These are phyloP conservation scores for Syrista parreyssii DNA, from an alignment of 2,888 invertebrate species.

Conservation along the genomic window DNA sequence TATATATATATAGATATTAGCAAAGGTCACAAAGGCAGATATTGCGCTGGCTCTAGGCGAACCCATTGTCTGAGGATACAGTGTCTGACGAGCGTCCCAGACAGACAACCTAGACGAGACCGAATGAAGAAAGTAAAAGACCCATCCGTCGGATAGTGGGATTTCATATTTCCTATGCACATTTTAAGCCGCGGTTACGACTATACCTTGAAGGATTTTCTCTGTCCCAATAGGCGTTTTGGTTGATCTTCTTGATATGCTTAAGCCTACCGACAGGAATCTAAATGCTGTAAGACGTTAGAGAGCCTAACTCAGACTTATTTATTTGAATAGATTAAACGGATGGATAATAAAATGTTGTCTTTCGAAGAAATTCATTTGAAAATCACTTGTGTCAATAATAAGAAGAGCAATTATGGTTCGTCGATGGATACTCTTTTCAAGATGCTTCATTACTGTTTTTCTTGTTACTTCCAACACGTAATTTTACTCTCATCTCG, in stretches of 20 bases:
- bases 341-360: background rate
- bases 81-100: conserved; percentile 15
- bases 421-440: background rate
- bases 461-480: background rate
- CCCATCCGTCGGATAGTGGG: background rate
- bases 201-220: background rate
- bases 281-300: background rate
- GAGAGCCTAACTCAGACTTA: background rate
- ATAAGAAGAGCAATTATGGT: background rate
- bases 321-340: background rate
- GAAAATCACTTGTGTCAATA: background rate
- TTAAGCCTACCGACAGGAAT: background rate
- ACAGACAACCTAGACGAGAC: conserved; percentile 12
- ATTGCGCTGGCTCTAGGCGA: conserved; percentile 13
- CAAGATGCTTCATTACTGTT: background rate
- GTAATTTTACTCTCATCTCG: background rate
- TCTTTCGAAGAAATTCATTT: background rate
- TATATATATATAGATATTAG: background rate
- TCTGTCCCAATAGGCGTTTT: background rate
- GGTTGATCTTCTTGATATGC: too few relatives aligned
- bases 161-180: background rate
- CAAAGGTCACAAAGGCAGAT: background rate
- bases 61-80: conserved; percentile 25
- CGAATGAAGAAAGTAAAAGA: background rate
- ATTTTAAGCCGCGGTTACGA: background rate